Evolutionary conservation across 2,888 invertebrate species (phyloP), one percentile per base, ranked within the genome.

Genomic region (Lutraria lutraria): DNA sequence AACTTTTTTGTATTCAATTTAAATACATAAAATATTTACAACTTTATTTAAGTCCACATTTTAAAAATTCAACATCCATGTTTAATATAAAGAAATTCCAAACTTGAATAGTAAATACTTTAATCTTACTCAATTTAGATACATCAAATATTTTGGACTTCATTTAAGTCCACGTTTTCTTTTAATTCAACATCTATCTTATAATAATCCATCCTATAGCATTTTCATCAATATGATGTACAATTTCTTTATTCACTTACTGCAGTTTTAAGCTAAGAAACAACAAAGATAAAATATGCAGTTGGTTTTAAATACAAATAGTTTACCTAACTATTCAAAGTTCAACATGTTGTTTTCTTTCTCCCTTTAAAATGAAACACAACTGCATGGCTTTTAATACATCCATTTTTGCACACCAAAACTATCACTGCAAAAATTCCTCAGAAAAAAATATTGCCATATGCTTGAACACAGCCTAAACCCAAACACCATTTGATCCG

Each of bases 121-220:
- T 25, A 68, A 68, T 43, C 8, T 2, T 43, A 43, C 8, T 43
- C 2, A 43, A 43, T 43, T 8, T 43, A 8, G 8, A 43, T 43
- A 43, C 43, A 43, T 43, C 43, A 43, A 43, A 43, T 6, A 68
- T 68, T 12, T 25, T 25, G 25, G 12, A 56, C 56, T 56, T 56
- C 53, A 53, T 53, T 56, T 68, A 68, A 68, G n/a, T 68, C 63
- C n/a, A 68, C 63, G 25, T 68, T 25, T n/a, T 68, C 60, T n/a
- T 8, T n/a, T 8, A 63, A n/a, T 63, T 68, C 63, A 68, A n/a
- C 60, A 43, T 43, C 43, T 8, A 43, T 43, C 8, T 43, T 43
- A 43, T 43, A 43, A 43, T 43, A 43, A 43, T 43, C 43, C 43
- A 43, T 43, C 8, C 8, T 43, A 43, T 4, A 43, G 43, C 43